Evolutionary conservation across 2,888 invertebrate genomes (phyloP), one percentile per base, ranked within the genome.

Genomic region (Calliphora vomitoria): DNA sequence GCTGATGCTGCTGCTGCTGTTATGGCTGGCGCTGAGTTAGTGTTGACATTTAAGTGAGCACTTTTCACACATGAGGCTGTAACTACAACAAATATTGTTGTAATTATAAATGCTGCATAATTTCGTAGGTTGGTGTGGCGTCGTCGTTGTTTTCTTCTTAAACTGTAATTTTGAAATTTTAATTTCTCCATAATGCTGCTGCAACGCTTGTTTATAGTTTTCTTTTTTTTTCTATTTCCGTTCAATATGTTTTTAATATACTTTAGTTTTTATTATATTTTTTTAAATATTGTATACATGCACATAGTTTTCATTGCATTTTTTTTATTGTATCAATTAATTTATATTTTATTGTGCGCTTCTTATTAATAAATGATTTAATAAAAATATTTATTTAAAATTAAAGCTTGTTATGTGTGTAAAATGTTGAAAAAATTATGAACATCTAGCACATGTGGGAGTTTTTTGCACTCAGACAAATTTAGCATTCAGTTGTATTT

Each of bases 21-120:
- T 15, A 41, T 79, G 11, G 80, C 53, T 71, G 81, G 41, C 60
- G 62, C 72, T 68, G 82, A 41, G 25, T 84, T 60, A 53, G 87
- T 89, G 83, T 89, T 89, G 85, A 89, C 91, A 82, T 90, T 90
- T 68, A 91, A 74, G 85, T 92, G 90, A 76, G 92, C 90, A 87
- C 91, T 93, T 89, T 91, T 92, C 86, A 90, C 92, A 89, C 91
- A 91, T 78, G 90, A 91, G 71, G 90, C 92, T 68, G 92, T 90
- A 80, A 92, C 91, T 89, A 92, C 88, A 80, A 92, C 91, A 88
- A 92, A 88, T 81, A 92, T 87, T 20, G 90, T 90, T 47, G 90
- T 90, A 84, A 90, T 90, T 89, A 90, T 83, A 81, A 92, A 88
- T 69, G 92, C 88, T 53, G 89, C 91, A 86, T 91, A 92, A 90